Base-by-base conservation (phyloP, 1,140 invertebrate species). In the Pollicipes pollicipes region DNA sequence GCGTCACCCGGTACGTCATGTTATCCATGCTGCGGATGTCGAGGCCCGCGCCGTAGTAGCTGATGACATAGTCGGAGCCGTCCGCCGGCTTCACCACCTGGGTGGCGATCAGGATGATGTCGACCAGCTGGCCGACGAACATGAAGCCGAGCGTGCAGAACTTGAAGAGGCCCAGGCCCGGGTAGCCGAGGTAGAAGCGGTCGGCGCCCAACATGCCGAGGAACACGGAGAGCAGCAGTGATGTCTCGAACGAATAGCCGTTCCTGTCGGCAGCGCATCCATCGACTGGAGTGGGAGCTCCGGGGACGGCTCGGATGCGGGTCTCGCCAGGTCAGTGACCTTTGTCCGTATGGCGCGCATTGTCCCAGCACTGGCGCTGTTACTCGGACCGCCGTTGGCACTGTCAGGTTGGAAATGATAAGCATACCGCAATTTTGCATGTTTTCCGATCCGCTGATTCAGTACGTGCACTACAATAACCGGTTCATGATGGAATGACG, bases 171-270 rank as follows among this genome's bases (percentile, higher is more conserved):
- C 95, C 95, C 73, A 98, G 86, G 29, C 93, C 95, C 68, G 93
- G 91, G 81, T 98, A 98, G 27, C 96, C 96, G 3, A 98, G 82
- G 78, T 98, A 98, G 80, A 98, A 97, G 73, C 96, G 83, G 79
- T 98, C 96, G 26, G 91, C 85, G n/a, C 96, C 96, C 83, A 98
- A 95, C 90, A 96, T 95, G 24, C 76, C 76, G 28, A 85, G 77
- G 77, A 98, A 98, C 67, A 98, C 89, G 1, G 95, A 98, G 0
- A 99, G 82, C 26, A 98, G 78, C 68, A 98, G 79, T 0, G 95
- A 87, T 67, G 90, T 94, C 79, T 97, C 92, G 80, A 95, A 90
- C 0, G 89, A 90, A 78, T 95, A 94, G 68, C 93, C 93, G 85
- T 95, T 96, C 68, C 91, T 95, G 80, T 72, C 28, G 63, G 35